phyloP scores from a whole-genome alignment of 1,140 invertebrate species.

The Cephus cinctus region DNA sequence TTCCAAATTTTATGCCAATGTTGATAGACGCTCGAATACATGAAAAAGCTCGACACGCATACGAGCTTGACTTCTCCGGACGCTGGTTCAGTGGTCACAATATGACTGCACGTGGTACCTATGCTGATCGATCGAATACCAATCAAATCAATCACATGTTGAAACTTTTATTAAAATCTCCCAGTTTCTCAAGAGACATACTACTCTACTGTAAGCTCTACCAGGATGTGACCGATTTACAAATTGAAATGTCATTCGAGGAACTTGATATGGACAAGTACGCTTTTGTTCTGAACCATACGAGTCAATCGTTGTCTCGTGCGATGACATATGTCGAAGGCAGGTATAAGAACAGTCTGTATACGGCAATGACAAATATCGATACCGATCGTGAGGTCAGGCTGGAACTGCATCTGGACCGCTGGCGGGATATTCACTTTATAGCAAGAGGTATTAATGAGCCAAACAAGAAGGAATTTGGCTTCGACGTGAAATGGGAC shows the following conservation, averaged over 20 bases:
- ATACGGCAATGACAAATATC: constrained; percentile 59
- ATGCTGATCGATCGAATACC: constrained; percentile 67
- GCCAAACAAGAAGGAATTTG: constrained; percentile 61
- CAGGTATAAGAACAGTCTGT: constrained; percentile 65
- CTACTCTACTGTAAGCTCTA: constrained; percentile 62
- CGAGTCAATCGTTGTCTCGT: constrained; percentile 56
- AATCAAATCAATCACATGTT: constrained; percentile 63
- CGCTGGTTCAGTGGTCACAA: constrained; percentile 79
- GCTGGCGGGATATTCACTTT: constrained; percentile 72
- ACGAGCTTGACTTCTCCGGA: constrained; percentile 66
- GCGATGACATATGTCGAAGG: constrained; percentile 64
- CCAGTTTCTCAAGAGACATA: constrained; percentile 65
- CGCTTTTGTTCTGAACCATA: constrained; percentile 61
- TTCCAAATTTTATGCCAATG: constrained; percentile 65
- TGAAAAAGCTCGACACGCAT: constrained; percentile 59
- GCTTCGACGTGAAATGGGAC: constrained; percentile 76
- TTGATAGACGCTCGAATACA: constrained; percentile 56
- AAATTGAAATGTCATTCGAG: constrained; percentile 57
- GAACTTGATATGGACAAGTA: constrained; percentile 65
- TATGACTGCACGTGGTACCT: constrained; percentile 65
- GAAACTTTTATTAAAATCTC: constrained; percentile 69
- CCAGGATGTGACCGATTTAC: constrained; percentile 62
- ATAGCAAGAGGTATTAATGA: constrained; percentile 61
- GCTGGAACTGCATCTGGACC: constrained; percentile 72
- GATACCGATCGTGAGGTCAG: constrained; percentile 53